Conservation (phyloP, 2,888 invertebrate genomes). For the Nematopogon swammerdamellus region DNA sequence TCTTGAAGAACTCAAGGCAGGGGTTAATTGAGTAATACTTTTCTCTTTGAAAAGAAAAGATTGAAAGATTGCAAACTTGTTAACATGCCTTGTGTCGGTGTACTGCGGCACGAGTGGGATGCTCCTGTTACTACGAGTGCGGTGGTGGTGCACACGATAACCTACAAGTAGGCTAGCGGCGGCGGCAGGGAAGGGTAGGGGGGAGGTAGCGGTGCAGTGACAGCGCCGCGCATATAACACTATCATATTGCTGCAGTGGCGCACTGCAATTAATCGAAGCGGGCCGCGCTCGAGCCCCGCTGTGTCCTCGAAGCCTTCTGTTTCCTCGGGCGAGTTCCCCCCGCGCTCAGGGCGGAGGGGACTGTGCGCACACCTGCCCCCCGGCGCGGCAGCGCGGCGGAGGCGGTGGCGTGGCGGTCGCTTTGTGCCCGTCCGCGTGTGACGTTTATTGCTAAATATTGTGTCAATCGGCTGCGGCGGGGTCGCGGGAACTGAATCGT, state of each 20-base stretch:
- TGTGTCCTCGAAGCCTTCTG: not conserved
- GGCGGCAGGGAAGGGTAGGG: not conserved
- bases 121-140: no score
- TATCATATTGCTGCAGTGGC: not conserved
- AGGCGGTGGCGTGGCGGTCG: no score
- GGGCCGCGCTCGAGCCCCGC: not conserved
- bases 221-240: not conserved
- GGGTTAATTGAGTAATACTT: no score
- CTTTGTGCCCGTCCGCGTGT: not conserved
- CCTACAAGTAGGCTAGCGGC: no score
- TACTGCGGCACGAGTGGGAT: no score
- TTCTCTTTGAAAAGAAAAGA: no score
- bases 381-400: not conserved
- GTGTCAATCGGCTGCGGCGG: not conserved
- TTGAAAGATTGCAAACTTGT: no score
- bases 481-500: not conserved
- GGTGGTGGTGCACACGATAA: no score
- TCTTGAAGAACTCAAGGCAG: no score
- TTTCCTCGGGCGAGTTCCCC: not conserved
- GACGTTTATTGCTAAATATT: not conserved
- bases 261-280: not conserved
- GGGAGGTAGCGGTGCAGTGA: not conserved
- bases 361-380: not conserved
- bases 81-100: no score
- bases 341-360: not conserved